Evolutionary conservation across 2,797 vertebrate species (phyloP).

Genomic region (Neosalanx taihuensis): DNA sequence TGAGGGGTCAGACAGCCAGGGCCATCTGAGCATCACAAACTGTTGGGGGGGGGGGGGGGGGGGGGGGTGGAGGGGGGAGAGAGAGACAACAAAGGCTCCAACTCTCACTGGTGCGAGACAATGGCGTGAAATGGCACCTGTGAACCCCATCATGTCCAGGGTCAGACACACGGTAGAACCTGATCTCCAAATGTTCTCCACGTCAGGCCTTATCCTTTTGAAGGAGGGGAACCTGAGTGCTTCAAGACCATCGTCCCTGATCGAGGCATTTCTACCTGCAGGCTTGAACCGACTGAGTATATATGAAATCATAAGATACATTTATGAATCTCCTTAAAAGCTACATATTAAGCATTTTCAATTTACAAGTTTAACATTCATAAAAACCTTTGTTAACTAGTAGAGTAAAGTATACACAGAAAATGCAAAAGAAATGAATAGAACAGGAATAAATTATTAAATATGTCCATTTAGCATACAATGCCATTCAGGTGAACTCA

Average conservation of each 20-base stretch:
- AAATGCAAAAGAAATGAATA: slow-evolving; percentile 36
- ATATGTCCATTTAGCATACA: slow-evolving; percentile 63
- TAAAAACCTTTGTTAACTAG: slow-evolving; percentile 37
- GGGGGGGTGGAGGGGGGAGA: background rate
- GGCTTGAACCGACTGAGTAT: slow-evolving; percentile 26
- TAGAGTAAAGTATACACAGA: slow-evolving; percentile 62
- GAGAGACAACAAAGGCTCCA: slow-evolving; percentile 47
- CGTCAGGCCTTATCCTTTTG: slow-evolving; percentile 56
- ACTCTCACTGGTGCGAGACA: slow-evolving; percentile 36
- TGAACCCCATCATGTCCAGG: slow-evolving; percentile 40
- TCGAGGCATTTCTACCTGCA: slow-evolving; percentile 39
- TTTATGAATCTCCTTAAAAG: slow-evolving; percentile 43
- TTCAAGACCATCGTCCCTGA: slow-evolving; percentile 25
- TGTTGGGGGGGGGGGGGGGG: slow-evolving; percentile 23
- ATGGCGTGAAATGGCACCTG: slow-evolving; percentile 59
- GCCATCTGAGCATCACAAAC: slow-evolving; percentile 40
- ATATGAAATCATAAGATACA: slow-evolving; percentile 36
- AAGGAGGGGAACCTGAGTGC: slow-evolving; percentile 57
- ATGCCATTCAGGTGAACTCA: slow-evolving; percentile 42
- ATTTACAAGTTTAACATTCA: slow-evolving; percentile 52
- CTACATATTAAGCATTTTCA: slow-evolving; percentile 51
- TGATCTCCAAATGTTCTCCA: slow-evolving; percentile 49
- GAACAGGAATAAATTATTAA: slow-evolving; percentile 61
- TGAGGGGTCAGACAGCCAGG: slow-evolving; percentile 31
- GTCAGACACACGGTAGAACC: slow-evolving; percentile 31